Evolutionary conservation across 2,797 vertebrate genomes (phyloP).

Genomic region (Phrynocephalus guinanensis): DNA sequence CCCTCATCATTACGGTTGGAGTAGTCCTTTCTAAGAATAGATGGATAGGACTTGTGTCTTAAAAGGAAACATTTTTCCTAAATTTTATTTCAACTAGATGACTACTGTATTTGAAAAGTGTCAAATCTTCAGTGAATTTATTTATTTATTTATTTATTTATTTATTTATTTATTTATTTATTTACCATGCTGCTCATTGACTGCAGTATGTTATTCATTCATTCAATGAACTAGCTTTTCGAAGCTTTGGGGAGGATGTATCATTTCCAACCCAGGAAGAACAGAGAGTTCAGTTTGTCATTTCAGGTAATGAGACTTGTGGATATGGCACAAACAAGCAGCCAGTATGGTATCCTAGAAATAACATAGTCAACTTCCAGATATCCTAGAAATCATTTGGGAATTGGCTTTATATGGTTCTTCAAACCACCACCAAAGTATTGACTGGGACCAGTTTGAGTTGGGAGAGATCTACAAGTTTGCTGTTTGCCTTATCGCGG

Average conservation of each 20-base stretch:
- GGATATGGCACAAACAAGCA: not conserved
- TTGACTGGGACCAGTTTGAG: too few relatives aligned
- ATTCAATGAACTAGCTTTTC: not conserved
- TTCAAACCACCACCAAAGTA: too few relatives aligned
- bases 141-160: not conserved
- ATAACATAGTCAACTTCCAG: not conserved
- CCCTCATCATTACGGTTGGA: too few relatives aligned
- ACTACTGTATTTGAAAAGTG: slow-evolving; percentile 8
- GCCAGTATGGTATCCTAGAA: not conserved
- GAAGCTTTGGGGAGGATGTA: not conserved
- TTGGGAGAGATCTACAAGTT: too few relatives aligned
- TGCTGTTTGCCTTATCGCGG: too few relatives aligned
- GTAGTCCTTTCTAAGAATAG: too few relatives aligned
- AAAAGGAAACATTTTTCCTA: not conserved
- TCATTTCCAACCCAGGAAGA: not conserved
- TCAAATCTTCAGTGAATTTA: not conserved
- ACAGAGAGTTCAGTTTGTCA: not conserved
- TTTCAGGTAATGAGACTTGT: not conserved
- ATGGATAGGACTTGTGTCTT: not conserved
- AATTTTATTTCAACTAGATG: slow-evolving; percentile 7
- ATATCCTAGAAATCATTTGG: not conserved
- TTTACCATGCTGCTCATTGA: not conserved
- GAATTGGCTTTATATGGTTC: not conserved
- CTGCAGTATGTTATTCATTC: not conserved
- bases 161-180: not conserved